Evolutionary conservation across 2,888 invertebrate genomes (phyloP), one percentile per base, ranked within the genome.

Genomic region (Gonocerus acuteangulatus): DNA sequence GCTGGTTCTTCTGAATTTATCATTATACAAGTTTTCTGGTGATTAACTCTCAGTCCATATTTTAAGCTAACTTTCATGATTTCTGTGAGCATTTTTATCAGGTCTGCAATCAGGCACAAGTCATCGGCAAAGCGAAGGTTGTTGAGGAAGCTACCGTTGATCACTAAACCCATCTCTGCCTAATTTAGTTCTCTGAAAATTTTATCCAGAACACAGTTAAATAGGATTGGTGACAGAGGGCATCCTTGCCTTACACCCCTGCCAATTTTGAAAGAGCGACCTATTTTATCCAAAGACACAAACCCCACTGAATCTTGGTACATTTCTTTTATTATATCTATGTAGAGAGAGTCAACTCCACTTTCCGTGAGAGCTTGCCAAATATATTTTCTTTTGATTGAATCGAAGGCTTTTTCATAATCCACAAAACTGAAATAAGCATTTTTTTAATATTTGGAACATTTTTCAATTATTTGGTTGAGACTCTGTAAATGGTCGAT

Each of bases 11-110:
- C 42, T 21, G 34, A 13, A 16, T 57, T 57, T 18, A 45, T 19
- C 57, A 57, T 57, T 7, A 57, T 45, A 44, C 34, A 44, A 16
- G 57, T 32, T 57, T 57, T 57, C 15, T 27, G 34, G 11, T 23
- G 23, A 23, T 57, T 27, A 13, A 57, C 15, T 15, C n/a, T n/a
- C 18, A 57, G 42, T 2, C 57, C 47, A 49, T 49, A 49, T 32
- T 49, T 49, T 49, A 7, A 23, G 15, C 23, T 23, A 32, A 27
- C 18, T n/a, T n/a, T n/a, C n/a, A n/a, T n/a, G n/a, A n/a, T n/a
- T n/a, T n/a, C 15, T 11, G 11, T 32, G 21, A 49, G 21, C 49
- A 49, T 49, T 21, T 49, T 18, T 27, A 23, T 22, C 15, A 49
- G 15, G 21, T 27, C 49, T 11, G 49, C 22, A 23, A 49, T 22